Conservation (phyloP, 2,888 invertebrate genomes). For the Tanypteryx hageni region DNA sequence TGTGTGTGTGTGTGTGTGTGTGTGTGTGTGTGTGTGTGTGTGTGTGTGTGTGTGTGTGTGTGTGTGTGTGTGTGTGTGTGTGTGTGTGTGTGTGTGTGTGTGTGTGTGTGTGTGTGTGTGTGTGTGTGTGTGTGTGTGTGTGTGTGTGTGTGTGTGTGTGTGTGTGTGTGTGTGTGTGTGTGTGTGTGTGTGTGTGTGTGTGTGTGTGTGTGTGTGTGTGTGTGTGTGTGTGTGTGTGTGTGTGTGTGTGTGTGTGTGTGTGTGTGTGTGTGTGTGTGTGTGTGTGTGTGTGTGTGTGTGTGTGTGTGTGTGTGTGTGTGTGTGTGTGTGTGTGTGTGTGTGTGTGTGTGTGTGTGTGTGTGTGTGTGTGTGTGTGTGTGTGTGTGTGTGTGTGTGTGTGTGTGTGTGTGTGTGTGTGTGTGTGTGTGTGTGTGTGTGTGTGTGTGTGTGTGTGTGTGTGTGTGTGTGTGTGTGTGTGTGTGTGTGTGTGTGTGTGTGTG, state of each 20-base stretch:
- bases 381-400: constrained; percentile 1
- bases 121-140: constrained; percentile 1
- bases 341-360: constrained; percentile 1
- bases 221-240: constrained; percentile 1
- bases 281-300: constrained; percentile 1
- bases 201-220: constrained; percentile 1
- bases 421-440: constrained; percentile 1
- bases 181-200: constrained; percentile 1
- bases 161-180: constrained; percentile 1
- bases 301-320: constrained; percentile 1
- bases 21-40: constrained; percentile 1
- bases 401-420: constrained; percentile 1
- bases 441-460: constrained; percentile 1
- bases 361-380: constrained; percentile 1
- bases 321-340: constrained; percentile 1
- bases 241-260: constrained; percentile 1
- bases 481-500: constrained; percentile 1
- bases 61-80: constrained; percentile 1
- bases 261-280: constrained; percentile 1
- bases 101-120: constrained; percentile 1
- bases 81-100: constrained; percentile 1
- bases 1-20: constrained; percentile 1
- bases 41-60: constrained; percentile 1
- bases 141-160: constrained; percentile 1
- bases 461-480: constrained; percentile 1